phyloP scores from a whole-genome alignment of 2,888 invertebrate genomes.

The Aspidiotus rigidus region DNA sequence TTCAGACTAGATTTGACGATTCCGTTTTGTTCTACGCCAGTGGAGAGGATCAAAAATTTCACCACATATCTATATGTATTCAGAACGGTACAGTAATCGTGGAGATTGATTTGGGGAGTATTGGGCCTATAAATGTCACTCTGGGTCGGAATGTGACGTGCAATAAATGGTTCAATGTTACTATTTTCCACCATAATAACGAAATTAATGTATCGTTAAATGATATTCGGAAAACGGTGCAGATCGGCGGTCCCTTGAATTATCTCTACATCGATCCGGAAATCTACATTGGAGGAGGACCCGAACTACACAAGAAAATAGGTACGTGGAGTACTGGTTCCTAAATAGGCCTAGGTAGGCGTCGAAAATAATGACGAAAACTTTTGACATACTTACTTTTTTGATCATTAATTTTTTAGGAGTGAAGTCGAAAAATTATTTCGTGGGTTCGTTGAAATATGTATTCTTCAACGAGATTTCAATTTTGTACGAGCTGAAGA shows the following conservation, averaged over 20 bases:
- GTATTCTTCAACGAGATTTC: constrained; percentile 89
- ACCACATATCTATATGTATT: constrained; percentile 81
- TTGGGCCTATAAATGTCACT: constrained; percentile 61
- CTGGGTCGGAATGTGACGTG: constrained; percentile 35
- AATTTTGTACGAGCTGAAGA: constrained; percentile 76
- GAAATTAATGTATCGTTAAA: constrained; percentile 67
- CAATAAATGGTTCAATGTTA: constrained; percentile 59
- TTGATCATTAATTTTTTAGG: constrained; percentile 43
- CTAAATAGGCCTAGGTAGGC: not conserved
- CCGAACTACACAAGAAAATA: constrained; percentile 71
- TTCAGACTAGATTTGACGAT: constrained; percentile 78
- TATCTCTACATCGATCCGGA: constrained; percentile 85
- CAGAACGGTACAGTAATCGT: constrained; percentile 73
- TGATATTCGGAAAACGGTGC: constrained; percentile 57
- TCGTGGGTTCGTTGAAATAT: constrained; percentile 80
- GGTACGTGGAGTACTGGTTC: constrained; percentile 41
- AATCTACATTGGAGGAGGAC: constrained; percentile 84
- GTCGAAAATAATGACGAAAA: not conserved
- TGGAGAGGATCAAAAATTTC: constrained; percentile 78
- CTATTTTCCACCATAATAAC: constrained; percentile 69
- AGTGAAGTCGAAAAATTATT: constrained; percentile 70
- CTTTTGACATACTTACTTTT: not conserved
- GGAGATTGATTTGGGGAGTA: constrained; percentile 75
- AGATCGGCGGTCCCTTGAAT: constrained; percentile 50
- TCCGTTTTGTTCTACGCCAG: constrained; percentile 88